Base-by-base conservation (phyloP, 1,140 invertebrate species). In the Melanaphis sacchari region DNA sequence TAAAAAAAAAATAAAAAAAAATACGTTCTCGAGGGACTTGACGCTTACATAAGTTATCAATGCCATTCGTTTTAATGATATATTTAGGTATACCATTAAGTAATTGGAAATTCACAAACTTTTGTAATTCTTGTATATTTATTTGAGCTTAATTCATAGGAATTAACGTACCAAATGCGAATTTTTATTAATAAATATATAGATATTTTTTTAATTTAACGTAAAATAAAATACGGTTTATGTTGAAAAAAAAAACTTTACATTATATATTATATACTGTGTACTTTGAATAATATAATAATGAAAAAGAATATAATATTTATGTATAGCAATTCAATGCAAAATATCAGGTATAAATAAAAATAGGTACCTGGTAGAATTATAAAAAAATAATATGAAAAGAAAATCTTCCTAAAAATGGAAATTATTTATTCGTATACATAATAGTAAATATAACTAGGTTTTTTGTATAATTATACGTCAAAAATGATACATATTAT, bases 101-200 rank as follows among this genome's bases (percentile, higher is more conserved):
- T 89, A 89, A 89, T 89, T 89, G 46, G 11, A 89, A 52, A 52
- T 52, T 89, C 3, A 46, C n/a, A 89, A 89, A 52, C n/a, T 89
- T 89, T 87, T 40, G 22, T 84, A 40, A 26, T 11, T 24, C 2
- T 41, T 38, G 21, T 40, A 15, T 40, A 40, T 84, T 76, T 76
- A 76, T n/a, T 76, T 18, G 31, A n/a, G 4, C n/a, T 76, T 76
- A 76, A 76, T 76, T n/a, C 5, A 76, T n/a, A n/a, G 15, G 31
- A n/a, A 76, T 76, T n/a, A 66, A 66, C 59, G 31, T 76, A 76
- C 31, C 15, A 76, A n/a, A n/a, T 76, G 59, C 31, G n/a, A 7
- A 76, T 76, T n/a, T 18, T 15, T n/a, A 9, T 49, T 18, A 11
- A 49, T 3, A 3, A 49, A 21, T 6, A 43, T 43, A 43, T 6